Percentiles rank a stretch among this genome's conserved stretches.
Conservation (phyloP, 2,797 vertebrate genomes). For the Otus scops region DNA sequence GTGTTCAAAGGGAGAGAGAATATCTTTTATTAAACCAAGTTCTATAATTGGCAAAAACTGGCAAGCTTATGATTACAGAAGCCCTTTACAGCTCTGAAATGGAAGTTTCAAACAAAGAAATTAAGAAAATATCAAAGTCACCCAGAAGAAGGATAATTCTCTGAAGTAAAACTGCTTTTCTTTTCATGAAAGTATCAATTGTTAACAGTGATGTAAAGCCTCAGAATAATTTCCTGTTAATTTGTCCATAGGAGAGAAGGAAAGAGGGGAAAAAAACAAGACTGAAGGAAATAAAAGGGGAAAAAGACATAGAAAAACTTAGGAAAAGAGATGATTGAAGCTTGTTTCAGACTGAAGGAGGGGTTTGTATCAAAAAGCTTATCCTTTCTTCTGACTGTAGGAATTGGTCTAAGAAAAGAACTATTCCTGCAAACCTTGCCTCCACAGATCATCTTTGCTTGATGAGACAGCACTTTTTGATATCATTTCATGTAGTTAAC, state of each 20-base stretch:
- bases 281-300: not conserved
- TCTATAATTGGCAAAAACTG: not conserved
- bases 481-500: not conserved
- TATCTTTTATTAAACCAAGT: not conserved
- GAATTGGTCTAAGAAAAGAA: not conserved
- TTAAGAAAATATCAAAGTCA: not conserved
- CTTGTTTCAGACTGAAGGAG: not conserved
- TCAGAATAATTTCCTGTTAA: not conserved
- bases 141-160: not conserved
- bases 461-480: slow-evolving; percentile 27
- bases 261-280: not conserved
- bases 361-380: not conserved
- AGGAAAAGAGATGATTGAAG: not conserved
- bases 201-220: not conserved
- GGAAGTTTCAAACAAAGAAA: not conserved
- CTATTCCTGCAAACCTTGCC: not conserved
- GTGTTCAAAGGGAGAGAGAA: not conserved
- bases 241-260: not conserved
- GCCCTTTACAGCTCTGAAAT: not conserved
- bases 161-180: not conserved
- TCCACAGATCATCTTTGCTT: not conserved
- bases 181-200: not conserved
- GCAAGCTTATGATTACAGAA: not conserved
- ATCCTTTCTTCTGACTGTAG: not conserved
- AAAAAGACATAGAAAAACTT: not conserved